phyloP scores from a whole-genome alignment of 2,888 invertebrate genomes.

The Rapana venosa region DNA sequence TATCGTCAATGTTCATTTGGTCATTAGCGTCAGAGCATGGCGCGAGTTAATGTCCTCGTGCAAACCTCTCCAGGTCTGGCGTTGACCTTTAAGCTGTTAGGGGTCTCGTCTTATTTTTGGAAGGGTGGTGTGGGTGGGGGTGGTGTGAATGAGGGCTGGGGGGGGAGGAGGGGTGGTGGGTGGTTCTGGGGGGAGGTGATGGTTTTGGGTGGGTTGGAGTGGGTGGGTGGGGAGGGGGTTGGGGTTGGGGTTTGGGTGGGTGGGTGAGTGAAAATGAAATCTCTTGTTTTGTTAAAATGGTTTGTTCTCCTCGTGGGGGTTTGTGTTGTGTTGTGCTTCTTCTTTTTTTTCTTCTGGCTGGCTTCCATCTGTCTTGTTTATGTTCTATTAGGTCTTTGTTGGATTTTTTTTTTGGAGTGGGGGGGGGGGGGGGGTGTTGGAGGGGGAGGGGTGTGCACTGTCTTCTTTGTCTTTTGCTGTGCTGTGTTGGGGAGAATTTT shows the following conservation, averaged over 20 bases:
- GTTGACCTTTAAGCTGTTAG: neutral
- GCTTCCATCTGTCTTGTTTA: neutral
- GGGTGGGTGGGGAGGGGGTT: too few relatives aligned
- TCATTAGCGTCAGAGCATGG: conserved; percentile 39
- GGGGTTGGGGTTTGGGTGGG: too few relatives aligned
- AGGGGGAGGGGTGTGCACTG: too few relatives aligned
- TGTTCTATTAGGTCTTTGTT: neutral
- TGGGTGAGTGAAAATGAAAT: too few relatives aligned
- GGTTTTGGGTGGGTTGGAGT: too few relatives aligned
- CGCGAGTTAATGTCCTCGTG: conserved; percentile 21
- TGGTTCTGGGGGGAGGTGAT: too few relatives aligned
- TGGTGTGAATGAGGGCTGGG: neutral
- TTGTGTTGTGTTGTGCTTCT: neutral
- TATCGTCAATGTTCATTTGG: conserved; percentile 44
- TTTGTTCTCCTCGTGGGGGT: too few relatives aligned
- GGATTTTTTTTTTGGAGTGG: too few relatives aligned
- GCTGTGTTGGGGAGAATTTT: neutral
- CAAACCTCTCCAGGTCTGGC: neutral
- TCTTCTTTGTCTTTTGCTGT: neutral
- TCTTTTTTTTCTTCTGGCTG: neutral
- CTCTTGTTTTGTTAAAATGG: too few relatives aligned
- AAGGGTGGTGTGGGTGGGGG: neutral
- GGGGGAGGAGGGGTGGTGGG: too few relatives aligned
- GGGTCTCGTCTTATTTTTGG: neutral
- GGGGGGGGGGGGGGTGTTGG: too few relatives aligned